Percentiles rank a stretch among this genome's conserved stretches.
These are phyloP conservation scores for Microchirus variegatus DNA, from an alignment of 2,797 vertebrate genomes.

Conservation along the genomic window DNA sequence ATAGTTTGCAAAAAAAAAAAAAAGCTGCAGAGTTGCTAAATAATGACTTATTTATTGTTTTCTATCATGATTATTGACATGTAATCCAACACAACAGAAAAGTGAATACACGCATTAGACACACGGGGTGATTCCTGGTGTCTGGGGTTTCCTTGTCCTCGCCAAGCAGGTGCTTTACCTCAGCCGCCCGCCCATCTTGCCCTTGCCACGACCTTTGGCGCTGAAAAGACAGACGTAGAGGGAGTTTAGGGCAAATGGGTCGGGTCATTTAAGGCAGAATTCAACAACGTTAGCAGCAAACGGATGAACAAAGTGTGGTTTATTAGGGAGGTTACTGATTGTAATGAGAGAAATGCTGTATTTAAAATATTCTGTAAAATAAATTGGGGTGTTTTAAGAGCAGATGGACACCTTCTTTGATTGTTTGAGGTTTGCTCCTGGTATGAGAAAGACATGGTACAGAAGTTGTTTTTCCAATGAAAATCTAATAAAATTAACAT, in stretches of 20 bases:
- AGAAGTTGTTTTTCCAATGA: too few relatives aligned
- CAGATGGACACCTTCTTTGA: too few relatives aligned
- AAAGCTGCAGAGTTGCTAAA: slow-evolving; percentile 17
- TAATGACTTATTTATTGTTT: slow-evolving; percentile 63
- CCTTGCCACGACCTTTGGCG: slow-evolving; percentile 82
- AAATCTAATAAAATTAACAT: too few relatives aligned
- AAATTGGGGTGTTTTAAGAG: background rate
- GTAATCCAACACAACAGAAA: slow-evolving; percentile 49
- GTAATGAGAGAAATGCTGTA: background rate
- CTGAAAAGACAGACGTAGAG: slow-evolving; percentile 51
- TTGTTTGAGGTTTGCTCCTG: too few relatives aligned
- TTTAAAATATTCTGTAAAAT: background rate
- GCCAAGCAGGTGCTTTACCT: slow-evolving; percentile 66
- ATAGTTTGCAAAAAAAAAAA: slow-evolving; percentile 12
- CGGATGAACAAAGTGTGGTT: background rate
- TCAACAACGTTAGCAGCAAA: background rate
- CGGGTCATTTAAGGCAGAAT: too few relatives aligned
- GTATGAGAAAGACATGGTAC: too few relatives aligned
- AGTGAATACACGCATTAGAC: slow-evolving; percentile 36
- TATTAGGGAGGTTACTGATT: too few relatives aligned
- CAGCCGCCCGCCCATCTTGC: slow-evolving; percentile 76
- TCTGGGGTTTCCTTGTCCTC: slow-evolving; percentile 3
- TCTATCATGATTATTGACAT: slow-evolving; percentile 45
- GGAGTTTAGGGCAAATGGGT: background rate
- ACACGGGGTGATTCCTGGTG: slow-evolving; percentile 15